These are phyloP conservation scores for Drosophila kohkoa DNA, from an alignment of 1,140 invertebrate genomes.

Conservation along the genomic window DNA sequence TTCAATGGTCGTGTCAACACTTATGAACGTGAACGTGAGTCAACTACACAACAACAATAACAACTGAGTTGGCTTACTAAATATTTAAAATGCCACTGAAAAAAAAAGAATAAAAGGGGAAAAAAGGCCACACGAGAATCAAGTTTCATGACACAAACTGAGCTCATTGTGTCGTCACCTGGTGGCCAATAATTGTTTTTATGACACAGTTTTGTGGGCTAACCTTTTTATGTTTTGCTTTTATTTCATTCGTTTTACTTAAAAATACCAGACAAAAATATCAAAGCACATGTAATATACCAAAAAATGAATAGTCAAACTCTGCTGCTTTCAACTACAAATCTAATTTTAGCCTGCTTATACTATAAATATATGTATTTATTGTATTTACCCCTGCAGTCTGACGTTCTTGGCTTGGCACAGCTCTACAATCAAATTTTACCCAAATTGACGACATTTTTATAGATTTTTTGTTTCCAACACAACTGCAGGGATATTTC, in stretches of 20 bases:
- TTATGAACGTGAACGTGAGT: constrained; percentile 1
- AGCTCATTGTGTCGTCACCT: constrained; percentile 30
- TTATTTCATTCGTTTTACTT: constrained; percentile 48
- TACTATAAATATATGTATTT: background rate
- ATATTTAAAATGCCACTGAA: constrained; percentile 71
- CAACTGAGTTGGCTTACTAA: constrained; percentile 48
- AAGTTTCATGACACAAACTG: constrained; percentile 30
- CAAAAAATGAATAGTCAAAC: constrained; percentile 7
- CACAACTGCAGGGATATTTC: background rate
- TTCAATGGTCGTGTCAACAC: constrained; percentile 7
- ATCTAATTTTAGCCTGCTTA: background rate
- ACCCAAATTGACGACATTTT: background rate
- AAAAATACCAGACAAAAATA: constrained; percentile 34
- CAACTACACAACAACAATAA: constrained; percentile 1
- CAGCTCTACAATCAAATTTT: background rate
- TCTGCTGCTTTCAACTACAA: background rate
- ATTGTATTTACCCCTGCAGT: background rate
- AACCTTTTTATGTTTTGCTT: constrained; percentile 18
- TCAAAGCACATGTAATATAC: constrained; percentile 12
- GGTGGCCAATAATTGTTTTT: constrained; percentile 40
- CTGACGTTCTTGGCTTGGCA: background rate
- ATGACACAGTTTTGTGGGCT: constrained; percentile 28
- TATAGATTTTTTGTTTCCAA: background rate
- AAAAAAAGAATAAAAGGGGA: constrained; percentile 2
- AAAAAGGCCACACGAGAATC: constrained; percentile 18